Evolutionary conservation across 1,140 invertebrate genomes (phyloP).

Genomic region (Melitaea cinxia): DNA sequence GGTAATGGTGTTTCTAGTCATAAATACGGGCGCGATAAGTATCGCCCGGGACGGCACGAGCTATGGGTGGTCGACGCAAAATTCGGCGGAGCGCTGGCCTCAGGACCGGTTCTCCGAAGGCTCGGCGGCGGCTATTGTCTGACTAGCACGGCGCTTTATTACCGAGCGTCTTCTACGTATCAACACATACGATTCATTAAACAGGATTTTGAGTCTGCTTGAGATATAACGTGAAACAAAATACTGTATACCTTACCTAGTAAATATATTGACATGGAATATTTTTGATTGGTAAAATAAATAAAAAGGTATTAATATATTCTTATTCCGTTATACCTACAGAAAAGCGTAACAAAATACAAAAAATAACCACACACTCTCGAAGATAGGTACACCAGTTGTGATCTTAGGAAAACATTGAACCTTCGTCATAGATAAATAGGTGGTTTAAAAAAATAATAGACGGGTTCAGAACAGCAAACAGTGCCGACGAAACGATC

Average conservation of each 20-base stretch:
- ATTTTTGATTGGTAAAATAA: background rate
- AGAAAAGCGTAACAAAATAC: no score
- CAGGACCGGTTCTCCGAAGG: constrained; percentile 70
- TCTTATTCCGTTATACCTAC: no score
- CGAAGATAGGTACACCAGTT: constrained; percentile 1
- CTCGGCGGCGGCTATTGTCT: constrained; percentile 66
- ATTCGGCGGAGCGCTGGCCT: constrained; percentile 70
- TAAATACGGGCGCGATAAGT: constrained; percentile 74
- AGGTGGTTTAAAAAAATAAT: constrained; percentile 61
- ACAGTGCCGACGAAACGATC: constrained; percentile 52
- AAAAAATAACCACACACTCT: constrained; percentile 12
- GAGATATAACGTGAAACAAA: constrained; percentile 10
- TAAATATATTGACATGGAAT: background rate
- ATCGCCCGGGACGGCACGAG: constrained; percentile 50
- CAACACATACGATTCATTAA: constrained; percentile 28
- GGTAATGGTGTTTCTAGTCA: constrained; percentile 58
- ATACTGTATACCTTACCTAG: background rate
- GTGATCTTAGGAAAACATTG: constrained; percentile 29
- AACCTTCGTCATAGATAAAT: constrained; percentile 64
- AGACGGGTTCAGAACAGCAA: constrained; percentile 54
- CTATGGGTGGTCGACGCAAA: constrained; percentile 74
- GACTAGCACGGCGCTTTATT: constrained; percentile 64
- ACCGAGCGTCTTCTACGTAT: constrained; percentile 43
- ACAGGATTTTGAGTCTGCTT: constrained; percentile 10
- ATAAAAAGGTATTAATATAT: no score